Evolutionary conservation across 1,140 invertebrate genomes (phyloP), one percentile per base, ranked within the genome.

Genomic region (Tetragonula clypearis): DNA sequence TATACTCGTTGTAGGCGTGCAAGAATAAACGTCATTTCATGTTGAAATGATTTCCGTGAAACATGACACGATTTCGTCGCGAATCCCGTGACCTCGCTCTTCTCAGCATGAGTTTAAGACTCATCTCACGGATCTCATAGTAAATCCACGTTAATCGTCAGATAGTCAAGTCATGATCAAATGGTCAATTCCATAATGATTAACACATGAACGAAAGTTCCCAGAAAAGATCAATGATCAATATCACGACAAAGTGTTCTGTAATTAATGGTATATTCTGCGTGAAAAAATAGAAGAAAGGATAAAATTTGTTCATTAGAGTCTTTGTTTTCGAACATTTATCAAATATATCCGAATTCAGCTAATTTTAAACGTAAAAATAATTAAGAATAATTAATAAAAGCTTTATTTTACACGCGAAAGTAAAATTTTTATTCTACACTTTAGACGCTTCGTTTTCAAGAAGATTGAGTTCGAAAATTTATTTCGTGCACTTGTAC

Each of bases 121-220:
- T 30, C 15, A 2, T 30, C 76, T 53, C 77, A 77, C 66, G 62
- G 66, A 76, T 68, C 19, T 73, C 19, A 56, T 87, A 69, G 87
- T 53, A 74, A 23, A 19, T 72, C 79, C 58, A 19, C 19, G 26
- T 74, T 84, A 87, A 80, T 87, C 69, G 60, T 75, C 66, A 41
- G 60, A 55, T 35, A 35, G 35, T 79, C 23, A n/a, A 41, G 3
- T 41, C 41, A 41, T 41, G 8, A 41, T 41, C 41, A 58, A 71
- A 62, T 62, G 23, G 60, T 11, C 23, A 62, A 62, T 3, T 23
- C 60, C 60, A n/a, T 14, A 23, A 87, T 84, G 71, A 69, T 71
- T 35, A 23, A 77, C 65, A n/a, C 66, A 65, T 74, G 55, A 73
- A 53, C 12, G 6, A 35, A 53, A 12, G n/a, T 2, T 17, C 53